Evolutionary conservation across 1,140 invertebrate species (phyloP).

Genomic region (Drosophila insularis): DNA sequence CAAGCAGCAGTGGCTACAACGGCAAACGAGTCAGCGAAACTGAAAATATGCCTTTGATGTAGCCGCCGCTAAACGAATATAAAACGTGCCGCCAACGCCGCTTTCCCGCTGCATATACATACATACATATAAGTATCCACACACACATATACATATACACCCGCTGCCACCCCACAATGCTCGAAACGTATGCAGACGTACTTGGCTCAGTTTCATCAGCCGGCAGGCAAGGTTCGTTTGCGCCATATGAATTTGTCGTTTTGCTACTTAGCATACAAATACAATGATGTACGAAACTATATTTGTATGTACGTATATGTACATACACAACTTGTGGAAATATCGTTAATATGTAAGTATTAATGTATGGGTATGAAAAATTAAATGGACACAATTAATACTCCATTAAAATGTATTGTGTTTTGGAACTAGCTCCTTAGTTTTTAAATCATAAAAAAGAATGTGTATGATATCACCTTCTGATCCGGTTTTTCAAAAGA

Average conservation of each 20-base stretch:
- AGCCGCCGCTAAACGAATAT: slow-evolving; percentile 70
- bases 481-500: too few species aligned
- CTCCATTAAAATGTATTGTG: too few species aligned
- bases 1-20: slow-evolving; percentile 50
- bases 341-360: background rate
- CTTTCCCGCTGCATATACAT: slow-evolving; percentile 22
- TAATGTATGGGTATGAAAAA: too few species aligned
- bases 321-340: background rate
- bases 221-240: slow-evolving; percentile 8
- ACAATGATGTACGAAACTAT: background rate
- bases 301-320: background rate
- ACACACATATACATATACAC: background rate
- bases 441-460: too few species aligned
- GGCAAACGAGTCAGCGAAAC: slow-evolving; percentile 63
- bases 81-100: slow-evolving; percentile 67
- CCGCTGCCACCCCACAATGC: slow-evolving; percentile 12
- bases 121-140: slow-evolving; percentile 1
- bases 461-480: too few species aligned
- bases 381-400: too few species aligned
- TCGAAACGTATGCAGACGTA: slow-evolving; percentile 13
- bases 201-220: slow-evolving; percentile 14
- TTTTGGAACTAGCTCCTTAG: too few species aligned
- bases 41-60: slow-evolving; percentile 72
- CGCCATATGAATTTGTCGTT: slow-evolving; percentile 19
- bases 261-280: slow-evolving; percentile 13